Percentiles rank a stretch among this genome's conserved stretches.
Evolutionary conservation across 2,113 vertebrate genomes (phyloP).

Genomic region (Clinocottus analis): DNA sequence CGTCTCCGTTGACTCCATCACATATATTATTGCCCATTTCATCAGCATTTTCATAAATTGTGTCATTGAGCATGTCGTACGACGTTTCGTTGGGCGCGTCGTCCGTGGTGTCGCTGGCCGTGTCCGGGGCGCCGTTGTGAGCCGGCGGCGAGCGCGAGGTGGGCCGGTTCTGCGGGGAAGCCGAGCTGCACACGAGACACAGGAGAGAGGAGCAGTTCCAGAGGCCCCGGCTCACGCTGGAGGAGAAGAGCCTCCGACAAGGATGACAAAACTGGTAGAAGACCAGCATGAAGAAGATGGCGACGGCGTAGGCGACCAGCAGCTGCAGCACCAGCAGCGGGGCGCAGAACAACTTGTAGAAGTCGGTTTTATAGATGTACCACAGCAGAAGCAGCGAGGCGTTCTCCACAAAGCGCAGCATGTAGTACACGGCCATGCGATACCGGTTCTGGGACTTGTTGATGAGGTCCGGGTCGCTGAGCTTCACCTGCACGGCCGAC

Average conservation of each 20-base stretch:
- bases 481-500: constrained; percentile 94
- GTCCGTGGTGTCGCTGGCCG: constrained; percentile 58
- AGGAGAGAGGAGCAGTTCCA: constrained; percentile 84
- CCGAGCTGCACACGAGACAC: constrained; percentile 73
- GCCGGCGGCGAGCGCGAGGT: constrained; percentile 63
- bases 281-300: constrained; percentile 94
- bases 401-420: constrained; percentile 93
- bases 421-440: constrained; percentile 89
- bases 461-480: constrained; percentile 93
- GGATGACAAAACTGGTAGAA: constrained; percentile 98
- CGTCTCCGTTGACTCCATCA: constrained; percentile 72
- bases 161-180: constrained; percentile 37
- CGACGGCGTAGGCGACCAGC: constrained; percentile 88
- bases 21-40: constrained; percentile 19
- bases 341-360: constrained; percentile 89
- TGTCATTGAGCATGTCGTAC: constrained; percentile 72
- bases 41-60: constrained; percentile 48
- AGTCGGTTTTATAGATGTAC: constrained; percentile 90
- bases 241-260: constrained; percentile 93
- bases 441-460: constrained; percentile 96
- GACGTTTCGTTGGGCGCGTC: constrained; percentile 59
- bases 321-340: constrained; percentile 90
- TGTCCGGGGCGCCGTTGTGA: constrained; percentile 57
- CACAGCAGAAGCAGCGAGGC: constrained; percentile 91
- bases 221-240: constrained; percentile 87